Percentiles rank a stretch among this genome's conserved stretches.
Evolutionary conservation across 2,113 vertebrate species (phyloP).

Genomic region (Halcyon senegalensis): DNA sequence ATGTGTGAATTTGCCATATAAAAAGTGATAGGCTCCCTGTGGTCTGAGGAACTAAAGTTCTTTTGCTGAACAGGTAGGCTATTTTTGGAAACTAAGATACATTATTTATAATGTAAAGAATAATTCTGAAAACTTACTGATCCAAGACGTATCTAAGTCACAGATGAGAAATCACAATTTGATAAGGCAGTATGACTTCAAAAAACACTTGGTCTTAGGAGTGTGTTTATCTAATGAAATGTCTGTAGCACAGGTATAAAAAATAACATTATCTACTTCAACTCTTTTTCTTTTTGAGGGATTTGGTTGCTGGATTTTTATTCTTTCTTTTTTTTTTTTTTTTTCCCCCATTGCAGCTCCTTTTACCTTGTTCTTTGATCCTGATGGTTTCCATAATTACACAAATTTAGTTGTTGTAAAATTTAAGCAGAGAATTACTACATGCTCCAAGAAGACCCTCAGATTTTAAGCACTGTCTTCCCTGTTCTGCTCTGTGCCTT

Average conservation of each 20-base stretch:
- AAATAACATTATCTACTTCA: not conserved
- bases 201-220: not conserved
- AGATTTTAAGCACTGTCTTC: not conserved
- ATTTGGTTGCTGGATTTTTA: not conserved
- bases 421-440: not conserved
- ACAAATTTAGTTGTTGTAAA: not conserved
- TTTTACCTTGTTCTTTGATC: not conserved
- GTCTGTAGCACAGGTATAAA: not conserved
- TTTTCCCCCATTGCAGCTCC: not conserved
- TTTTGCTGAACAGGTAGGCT: not conserved
- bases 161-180: not conserved
- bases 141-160: not conserved
- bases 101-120: not conserved
- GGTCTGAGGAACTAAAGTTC: not conserved
- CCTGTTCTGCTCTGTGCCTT: not conserved
- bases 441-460: not conserved
- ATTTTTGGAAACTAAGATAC: not conserved
- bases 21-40: not conserved
- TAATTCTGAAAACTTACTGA: not conserved
- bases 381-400: not conserved
- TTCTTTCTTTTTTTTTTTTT: too few species aligned
- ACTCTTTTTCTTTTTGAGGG: too few species aligned
- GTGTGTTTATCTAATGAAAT: not conserved
- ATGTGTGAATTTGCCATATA: not conserved
- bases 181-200: not conserved